Conservation (phyloP, 1,140 invertebrate genomes). For the Hesperophylax magnus region DNA sequence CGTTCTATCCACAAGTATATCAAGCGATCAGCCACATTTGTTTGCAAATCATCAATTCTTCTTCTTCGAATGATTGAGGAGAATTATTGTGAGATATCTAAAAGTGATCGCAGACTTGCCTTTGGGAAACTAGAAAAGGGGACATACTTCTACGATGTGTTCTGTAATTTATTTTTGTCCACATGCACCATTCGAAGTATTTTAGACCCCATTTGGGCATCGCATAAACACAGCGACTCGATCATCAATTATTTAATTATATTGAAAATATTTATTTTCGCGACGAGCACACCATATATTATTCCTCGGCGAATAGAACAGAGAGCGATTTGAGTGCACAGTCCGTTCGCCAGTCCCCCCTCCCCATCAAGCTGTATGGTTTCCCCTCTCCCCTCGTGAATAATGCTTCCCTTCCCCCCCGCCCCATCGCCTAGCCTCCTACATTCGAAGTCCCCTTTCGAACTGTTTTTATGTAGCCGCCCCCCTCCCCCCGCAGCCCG, state of each 20-base stretch:
- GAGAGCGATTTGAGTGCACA: constrained; percentile 58
- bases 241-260: not conserved
- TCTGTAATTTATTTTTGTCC: not conserved
- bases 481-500: constrained; percentile 6
- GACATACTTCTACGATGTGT: too few relatives aligned
- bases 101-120: too few relatives aligned
- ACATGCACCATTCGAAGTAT: too few relatives aligned
- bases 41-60: too few relatives aligned
- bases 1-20: too few relatives aligned
- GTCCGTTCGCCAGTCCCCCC: constrained; percentile 49
- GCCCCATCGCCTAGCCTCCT: constrained; percentile 23
- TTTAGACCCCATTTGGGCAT: too few relatives aligned
- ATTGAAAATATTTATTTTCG: not conserved
- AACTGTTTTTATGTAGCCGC: constrained; percentile 57
- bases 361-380: constrained; percentile 38
- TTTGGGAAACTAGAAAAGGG: too few relatives aligned
- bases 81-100: too few relatives aligned
- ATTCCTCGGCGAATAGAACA: constrained; percentile 51
- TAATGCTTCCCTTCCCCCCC: constrained; percentile 45
- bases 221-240: not conserved
- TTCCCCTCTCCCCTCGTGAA: constrained; percentile 54
- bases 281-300: not conserved
- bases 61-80: too few relatives aligned
- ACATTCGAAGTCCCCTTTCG: constrained; percentile 50
- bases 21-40: too few relatives aligned